phyloP scores from a whole-genome alignment of 1,140 invertebrate genomes.

The Aphis gossypii region DNA sequence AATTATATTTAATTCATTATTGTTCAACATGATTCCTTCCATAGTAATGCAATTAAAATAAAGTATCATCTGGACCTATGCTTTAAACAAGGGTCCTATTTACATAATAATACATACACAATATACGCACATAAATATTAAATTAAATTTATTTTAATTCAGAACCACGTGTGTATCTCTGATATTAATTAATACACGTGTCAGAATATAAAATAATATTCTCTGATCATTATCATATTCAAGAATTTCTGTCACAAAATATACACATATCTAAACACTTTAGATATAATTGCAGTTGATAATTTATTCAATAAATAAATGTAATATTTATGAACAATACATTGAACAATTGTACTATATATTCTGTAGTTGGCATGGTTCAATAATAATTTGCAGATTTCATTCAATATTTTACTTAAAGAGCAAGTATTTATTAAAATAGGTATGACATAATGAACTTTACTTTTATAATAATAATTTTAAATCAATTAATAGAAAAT shows the following conservation, averaged over 20 bases:
- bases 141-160: constrained; percentile 5
- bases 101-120: not conserved
- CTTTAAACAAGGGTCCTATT: not conserved
- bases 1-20: not conserved
- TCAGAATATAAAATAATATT: not conserved
- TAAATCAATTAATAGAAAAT: not conserved
- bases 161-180: not conserved
- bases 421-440: too few relatives aligned
- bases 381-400: not conserved
- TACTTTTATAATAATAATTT: not conserved
- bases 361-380: not conserved
- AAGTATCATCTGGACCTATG: not conserved
- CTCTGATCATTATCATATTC: not conserved
- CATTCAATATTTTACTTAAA: not conserved
- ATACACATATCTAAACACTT: not conserved
- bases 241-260: not conserved
- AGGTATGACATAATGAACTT: not conserved
- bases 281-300: not conserved
- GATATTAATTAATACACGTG: not conserved
- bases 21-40: not conserved
- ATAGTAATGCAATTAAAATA: not conserved
- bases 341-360: not conserved
- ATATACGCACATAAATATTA: not conserved
- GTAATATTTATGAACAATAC: not conserved
- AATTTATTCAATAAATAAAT: not conserved